Conservation (phyloP, 2,888 invertebrate species). For the Saturnia japonica region DNA sequence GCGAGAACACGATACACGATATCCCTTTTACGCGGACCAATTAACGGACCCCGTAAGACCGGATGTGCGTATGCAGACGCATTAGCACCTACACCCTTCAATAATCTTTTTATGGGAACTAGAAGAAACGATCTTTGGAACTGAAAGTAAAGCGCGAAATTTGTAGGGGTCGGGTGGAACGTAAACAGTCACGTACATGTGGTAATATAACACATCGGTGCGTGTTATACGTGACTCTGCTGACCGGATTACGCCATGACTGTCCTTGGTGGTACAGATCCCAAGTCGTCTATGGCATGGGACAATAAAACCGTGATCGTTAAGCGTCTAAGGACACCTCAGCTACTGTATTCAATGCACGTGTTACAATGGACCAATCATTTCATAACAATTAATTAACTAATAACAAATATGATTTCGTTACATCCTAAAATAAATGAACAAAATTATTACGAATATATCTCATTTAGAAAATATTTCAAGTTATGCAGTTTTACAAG, state of each 20-base stretch:
- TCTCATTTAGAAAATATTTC: neutral
- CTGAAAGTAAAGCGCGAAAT: slow-evolving; percentile 54
- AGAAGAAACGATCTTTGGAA: slow-evolving; percentile 54
- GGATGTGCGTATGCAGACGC: slow-evolving; percentile 74
- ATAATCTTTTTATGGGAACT: slow-evolving; percentile 70
- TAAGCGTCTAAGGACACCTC: slow-evolving; percentile 36
- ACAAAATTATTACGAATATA: neutral
- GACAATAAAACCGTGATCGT: slow-evolving; percentile 50
- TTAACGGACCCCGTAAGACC: slow-evolving; percentile 78
- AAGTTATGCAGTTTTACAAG: neutral
- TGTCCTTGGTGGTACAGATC: slow-evolving; percentile 62
- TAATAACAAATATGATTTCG: neutral
- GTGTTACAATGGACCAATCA: slow-evolving; percentile 39
- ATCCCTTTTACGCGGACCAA: slow-evolving; percentile 81
- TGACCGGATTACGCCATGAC: slow-evolving; percentile 56
- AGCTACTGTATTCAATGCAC: slow-evolving; percentile 60
- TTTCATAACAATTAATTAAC: neutral
- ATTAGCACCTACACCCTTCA: slow-evolving; percentile 78
- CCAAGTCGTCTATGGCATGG: slow-evolving; percentile 51
- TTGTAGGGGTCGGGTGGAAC: slow-evolving; percentile 34
- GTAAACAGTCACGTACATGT: slow-evolving; percentile 39
- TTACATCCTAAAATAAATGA: neutral
- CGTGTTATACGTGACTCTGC: slow-evolving; percentile 52
- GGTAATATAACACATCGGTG: slow-evolving; percentile 38
- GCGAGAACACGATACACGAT: slow-evolving; percentile 71